Percentiles rank a stretch among this genome's conserved stretches.
phyloP scores from a whole-genome alignment of 2,113 vertebrate genomes.

The Antennarius striatus region DNA sequence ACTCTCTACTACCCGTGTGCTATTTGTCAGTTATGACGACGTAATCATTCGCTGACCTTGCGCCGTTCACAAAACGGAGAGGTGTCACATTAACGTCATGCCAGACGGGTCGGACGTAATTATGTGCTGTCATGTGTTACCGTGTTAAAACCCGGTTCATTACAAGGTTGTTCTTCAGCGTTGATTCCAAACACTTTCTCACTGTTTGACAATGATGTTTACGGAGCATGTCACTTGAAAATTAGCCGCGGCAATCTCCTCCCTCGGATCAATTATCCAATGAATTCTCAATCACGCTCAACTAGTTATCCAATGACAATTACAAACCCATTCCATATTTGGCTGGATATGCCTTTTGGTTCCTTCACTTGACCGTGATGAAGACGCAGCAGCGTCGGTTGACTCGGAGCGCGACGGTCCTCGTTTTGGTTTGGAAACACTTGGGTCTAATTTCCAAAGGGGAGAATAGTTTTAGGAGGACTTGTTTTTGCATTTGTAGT shows the following conservation, averaged over 20 bases:
- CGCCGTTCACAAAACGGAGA: not conserved
- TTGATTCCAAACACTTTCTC: too few relatives aligned
- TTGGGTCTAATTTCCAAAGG: constrained; percentile 5
- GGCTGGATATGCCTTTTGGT: not conserved
- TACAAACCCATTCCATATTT: not conserved
- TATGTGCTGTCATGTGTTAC: not conserved
- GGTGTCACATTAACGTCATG: constrained; percentile 13
- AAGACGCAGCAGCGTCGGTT: not conserved
- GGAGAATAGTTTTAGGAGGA: constrained; percentile 17
- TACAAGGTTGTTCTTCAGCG: not conserved
- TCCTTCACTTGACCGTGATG: not conserved
- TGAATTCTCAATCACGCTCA: not conserved
- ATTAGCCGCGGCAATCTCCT: not conserved
- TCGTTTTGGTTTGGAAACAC: constrained; percentile 9
- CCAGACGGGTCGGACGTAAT: not conserved
- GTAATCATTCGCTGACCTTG: constrained; percentile 6
- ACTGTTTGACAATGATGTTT: not conserved
- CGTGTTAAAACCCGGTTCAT: not conserved
- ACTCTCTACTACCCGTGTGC: not conserved
- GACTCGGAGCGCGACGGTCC: too few relatives aligned
- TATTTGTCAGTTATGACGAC: constrained; percentile 7
- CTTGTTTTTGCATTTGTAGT: constrained; percentile 29
- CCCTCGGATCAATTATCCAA: not conserved
- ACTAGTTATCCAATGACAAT: not conserved
- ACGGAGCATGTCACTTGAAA: not conserved